These are phyloP conservation scores for Steatocranus sp. DNA, from an alignment of 2,797 vertebrate genomes.

Conservation along the genomic window DNA sequence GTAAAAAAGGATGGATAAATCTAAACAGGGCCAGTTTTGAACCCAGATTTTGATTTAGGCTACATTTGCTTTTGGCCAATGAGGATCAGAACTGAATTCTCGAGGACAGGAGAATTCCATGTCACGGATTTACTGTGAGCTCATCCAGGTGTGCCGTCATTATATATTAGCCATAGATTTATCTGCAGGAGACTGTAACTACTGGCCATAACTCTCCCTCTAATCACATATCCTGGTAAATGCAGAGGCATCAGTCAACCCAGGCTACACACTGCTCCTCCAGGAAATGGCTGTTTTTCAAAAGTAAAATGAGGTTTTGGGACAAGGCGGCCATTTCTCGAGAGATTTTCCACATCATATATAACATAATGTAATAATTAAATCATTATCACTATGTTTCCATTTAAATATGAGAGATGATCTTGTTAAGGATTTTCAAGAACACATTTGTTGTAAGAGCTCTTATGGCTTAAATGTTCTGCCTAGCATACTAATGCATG, in stretches of 20 bases:
- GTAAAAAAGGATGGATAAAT: background rate
- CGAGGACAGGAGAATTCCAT: slow-evolving; percentile 53
- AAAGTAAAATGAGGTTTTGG: slow-evolving; percentile 29
- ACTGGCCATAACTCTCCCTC: slow-evolving; percentile 53
- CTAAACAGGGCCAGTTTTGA: background rate
- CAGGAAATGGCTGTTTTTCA: slow-evolving; percentile 37
- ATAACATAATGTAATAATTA: slow-evolving; percentile 35
- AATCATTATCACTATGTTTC: slow-evolving; percentile 47
- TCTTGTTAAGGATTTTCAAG: slow-evolving; percentile 20
- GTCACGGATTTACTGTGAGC: slow-evolving; percentile 43
- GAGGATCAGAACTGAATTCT: slow-evolving; percentile 2
- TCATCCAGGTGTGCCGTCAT: slow-evolving; percentile 32
- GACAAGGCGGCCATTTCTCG: slow-evolving; percentile 25
- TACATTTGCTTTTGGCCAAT: background rate
- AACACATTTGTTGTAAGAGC: slow-evolving; percentile 3
- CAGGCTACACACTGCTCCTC: background rate
- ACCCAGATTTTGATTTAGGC: background rate
- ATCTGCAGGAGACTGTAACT: slow-evolving; percentile 37
- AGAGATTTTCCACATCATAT: slow-evolving; percentile 1
- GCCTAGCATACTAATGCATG: slow-evolving; percentile 39
- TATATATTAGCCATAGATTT: slow-evolving; percentile 52
- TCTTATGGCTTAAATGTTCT: background rate
- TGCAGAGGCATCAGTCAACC: slow-evolving; percentile 41
- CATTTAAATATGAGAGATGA: slow-evolving; percentile 35
- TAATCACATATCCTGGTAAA: slow-evolving; percentile 40